These are phyloP conservation scores for Platorchestia sp. DNA, from an alignment of 1,140 invertebrate species.

Conservation along the genomic window DNA sequence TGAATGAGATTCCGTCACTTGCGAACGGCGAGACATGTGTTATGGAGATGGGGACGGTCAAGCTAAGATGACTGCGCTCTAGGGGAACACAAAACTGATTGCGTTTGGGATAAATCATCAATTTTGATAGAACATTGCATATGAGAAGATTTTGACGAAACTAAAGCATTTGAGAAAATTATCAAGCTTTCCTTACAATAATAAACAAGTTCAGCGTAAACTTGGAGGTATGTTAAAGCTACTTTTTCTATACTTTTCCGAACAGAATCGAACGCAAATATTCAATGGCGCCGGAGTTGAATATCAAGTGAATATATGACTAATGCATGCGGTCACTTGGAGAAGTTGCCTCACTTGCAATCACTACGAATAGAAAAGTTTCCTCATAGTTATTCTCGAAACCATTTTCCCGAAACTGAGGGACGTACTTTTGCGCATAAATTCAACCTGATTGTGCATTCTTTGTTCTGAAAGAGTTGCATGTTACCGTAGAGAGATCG, in stretches of 20 bases:
- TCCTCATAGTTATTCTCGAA: not conserved
- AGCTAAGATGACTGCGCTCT: conserved; percentile 30
- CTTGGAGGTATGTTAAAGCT: not conserved
- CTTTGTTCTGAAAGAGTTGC: conserved; percentile 54
- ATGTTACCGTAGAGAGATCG: conserved; percentile 53
- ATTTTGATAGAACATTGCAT: not conserved
- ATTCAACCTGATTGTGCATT: conserved; percentile 47
- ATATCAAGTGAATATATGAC: not conserved
- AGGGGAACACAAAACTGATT: conserved; percentile 42
- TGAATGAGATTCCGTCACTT: conserved; percentile 55
- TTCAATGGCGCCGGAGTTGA: not conserved
- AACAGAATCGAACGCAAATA: not conserved
- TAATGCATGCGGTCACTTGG: not conserved
- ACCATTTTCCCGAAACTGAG: not conserved
- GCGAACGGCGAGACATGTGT: conserved; percentile 46
- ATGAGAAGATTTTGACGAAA: not conserved
- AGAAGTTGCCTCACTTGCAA: not conserved
- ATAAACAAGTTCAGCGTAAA: not conserved
- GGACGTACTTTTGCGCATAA: conserved; percentile 47
- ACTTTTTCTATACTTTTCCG: not conserved
- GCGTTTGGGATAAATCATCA: not conserved
- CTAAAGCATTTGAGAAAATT: not conserved
- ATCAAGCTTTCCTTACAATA: not conserved
- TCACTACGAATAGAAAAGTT: not conserved
- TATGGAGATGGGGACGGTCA: conserved; percentile 54